Percentiles rank a stretch among this genome's conserved stretches.
These are phyloP conservation scores for Apis dorsata DNA, from an alignment of 1,140 invertebrate genomes.

Conservation along the genomic window DNA sequence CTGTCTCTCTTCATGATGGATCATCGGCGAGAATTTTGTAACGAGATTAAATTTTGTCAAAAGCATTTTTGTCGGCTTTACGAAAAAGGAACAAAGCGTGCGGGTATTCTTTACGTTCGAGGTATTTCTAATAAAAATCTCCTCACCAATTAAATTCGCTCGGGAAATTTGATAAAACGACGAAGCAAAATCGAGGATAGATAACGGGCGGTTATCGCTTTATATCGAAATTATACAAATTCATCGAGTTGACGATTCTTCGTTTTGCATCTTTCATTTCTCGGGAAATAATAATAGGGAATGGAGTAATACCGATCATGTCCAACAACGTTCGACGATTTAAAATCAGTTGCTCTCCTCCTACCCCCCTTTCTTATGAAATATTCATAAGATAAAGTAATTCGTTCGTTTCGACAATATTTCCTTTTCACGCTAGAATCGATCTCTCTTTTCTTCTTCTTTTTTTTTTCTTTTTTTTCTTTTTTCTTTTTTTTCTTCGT, in stretches of 20 bases:
- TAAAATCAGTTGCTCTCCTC: constrained; percentile 35
- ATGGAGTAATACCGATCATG: constrained; percentile 47
- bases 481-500: neutral
- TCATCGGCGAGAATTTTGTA: neutral
- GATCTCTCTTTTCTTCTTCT: neutral
- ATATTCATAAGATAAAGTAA: constrained; percentile 23
- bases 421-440: neutral
- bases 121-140: neutral
- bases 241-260: neutral
- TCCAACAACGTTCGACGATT: constrained; percentile 6
- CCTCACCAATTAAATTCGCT: neutral
- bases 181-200: neutral
- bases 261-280: neutral
- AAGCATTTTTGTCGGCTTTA: neutral
- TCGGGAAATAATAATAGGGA: neutral
- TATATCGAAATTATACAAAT: neutral
- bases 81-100: neutral
- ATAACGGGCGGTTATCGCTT: neutral
- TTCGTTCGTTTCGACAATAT: constrained; percentile 1
- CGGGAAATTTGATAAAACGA: neutral
- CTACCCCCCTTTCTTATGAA: constrained; percentile 16
- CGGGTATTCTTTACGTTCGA: neutral
- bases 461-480: neutral
- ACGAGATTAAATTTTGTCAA: constrained; percentile 24
- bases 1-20: neutral